These are phyloP conservation scores for Platycercus adscitus DNA, from an alignment of 2,113 vertebrate genomes.

Conservation along the genomic window DNA sequence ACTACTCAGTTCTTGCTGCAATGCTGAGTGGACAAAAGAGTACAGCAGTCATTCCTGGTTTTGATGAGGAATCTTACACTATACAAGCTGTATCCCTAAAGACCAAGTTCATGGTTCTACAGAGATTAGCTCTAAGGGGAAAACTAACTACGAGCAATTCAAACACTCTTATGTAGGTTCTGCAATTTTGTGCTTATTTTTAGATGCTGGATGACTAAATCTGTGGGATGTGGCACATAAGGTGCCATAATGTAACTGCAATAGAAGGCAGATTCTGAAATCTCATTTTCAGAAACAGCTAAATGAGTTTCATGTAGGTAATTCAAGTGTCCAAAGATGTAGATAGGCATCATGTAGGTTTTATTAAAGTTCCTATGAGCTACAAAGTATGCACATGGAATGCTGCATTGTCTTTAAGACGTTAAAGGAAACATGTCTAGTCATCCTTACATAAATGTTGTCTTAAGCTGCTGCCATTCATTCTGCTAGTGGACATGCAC, in stretches of 20 bases:
- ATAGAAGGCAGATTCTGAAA: conserved; percentile 2
- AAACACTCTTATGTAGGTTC: neutral
- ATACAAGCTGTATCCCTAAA: neutral
- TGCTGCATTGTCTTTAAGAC: neutral
- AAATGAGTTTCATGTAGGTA: neutral
- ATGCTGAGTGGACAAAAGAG: neutral
- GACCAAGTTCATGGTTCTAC: neutral
- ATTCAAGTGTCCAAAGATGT: neutral
- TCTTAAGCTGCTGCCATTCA: neutral
- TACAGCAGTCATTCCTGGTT: neutral
- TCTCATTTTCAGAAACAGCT: neutral
- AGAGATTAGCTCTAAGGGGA: neutral
- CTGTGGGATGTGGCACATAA: conserved; percentile 25
- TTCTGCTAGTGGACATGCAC: neutral
- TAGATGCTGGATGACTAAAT: conserved; percentile 38
- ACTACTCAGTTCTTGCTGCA: neutral
- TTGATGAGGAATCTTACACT: neutral
- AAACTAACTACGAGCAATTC: neutral
- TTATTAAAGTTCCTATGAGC: neutral
- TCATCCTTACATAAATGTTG: neutral
- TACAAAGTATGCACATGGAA: neutral
- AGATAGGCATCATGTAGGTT: neutral
- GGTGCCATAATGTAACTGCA: neutral
- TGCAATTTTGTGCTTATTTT: neutral
- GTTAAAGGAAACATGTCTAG: neutral